phyloP scores from a whole-genome alignment of 2,113 vertebrate genomes.

The Progne subis region DNA sequence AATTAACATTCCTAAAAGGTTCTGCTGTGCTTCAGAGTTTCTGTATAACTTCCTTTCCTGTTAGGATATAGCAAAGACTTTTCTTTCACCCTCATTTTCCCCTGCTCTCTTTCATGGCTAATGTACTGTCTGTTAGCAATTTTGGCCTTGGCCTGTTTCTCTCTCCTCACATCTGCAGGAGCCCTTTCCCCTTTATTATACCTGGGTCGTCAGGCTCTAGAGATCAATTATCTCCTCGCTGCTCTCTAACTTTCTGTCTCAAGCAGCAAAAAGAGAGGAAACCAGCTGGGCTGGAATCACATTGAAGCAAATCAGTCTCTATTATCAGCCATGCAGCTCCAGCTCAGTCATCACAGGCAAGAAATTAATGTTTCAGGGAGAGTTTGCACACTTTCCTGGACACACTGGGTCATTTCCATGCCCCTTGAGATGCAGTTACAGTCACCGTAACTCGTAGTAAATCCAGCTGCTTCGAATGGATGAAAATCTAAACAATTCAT shows the following conservation, averaged over 20 bases:
- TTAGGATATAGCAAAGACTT: not conserved
- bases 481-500: not conserved
- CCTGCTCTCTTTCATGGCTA: slow-evolving; percentile 1
- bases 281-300: slow-evolving; percentile 62
- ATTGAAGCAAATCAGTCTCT: slow-evolving; percentile 38
- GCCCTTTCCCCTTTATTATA: slow-evolving; percentile 53
- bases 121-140: slow-evolving; percentile 55
- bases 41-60: not conserved
- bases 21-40: not conserved
- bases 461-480: not conserved
- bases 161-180: slow-evolving; percentile 56
- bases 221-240: slow-evolving; percentile 63
- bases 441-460: not conserved
- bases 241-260: slow-evolving; percentile 49
- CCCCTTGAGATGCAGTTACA: not conserved
- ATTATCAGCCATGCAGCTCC: slow-evolving; percentile 46
- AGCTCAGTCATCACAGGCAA: slow-evolving; percentile 49
- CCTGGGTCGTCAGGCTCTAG: slow-evolving; percentile 49
- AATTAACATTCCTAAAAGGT: slow-evolving; percentile 10
- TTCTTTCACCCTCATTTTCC: not conserved
- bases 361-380: slow-evolving; percentile 38
- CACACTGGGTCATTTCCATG: slow-evolving; percentile 24
- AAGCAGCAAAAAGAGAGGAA: slow-evolving; percentile 12
- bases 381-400: slow-evolving; percentile 25
- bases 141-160: slow-evolving; percentile 39